phyloP scores from a whole-genome alignment of 1,140 invertebrate species.

The Patella vulgata region DNA sequence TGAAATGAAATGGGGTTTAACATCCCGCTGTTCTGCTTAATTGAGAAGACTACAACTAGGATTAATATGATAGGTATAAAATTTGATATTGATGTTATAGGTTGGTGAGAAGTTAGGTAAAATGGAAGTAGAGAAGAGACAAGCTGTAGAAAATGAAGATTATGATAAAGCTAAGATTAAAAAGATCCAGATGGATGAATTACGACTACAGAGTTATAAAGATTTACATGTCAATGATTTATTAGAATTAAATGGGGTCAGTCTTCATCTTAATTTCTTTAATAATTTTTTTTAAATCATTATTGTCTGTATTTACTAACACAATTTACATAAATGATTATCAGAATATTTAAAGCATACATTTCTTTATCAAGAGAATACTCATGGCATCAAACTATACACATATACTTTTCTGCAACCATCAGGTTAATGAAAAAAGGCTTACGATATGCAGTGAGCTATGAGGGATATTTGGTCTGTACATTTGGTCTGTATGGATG shows the following conservation, averaged over 20 bases:
- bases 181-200: slow-evolving; percentile 88
- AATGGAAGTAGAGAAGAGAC: slow-evolving; percentile 89
- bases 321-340: neutral
- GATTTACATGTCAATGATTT: slow-evolving; percentile 79
- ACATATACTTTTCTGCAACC: neutral
- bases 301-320: neutral
- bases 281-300: neutral
- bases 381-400: neutral
- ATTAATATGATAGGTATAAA: neutral
- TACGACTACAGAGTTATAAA: slow-evolving; percentile 77
- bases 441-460: no score
- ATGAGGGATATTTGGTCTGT: no score
- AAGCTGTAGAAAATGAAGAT: slow-evolving; percentile 90
- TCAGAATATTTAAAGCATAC: neutral
- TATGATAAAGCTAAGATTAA: slow-evolving; percentile 89
- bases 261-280: slow-evolving; percentile 12
- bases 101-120: slow-evolving; percentile 89
- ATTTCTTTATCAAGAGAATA: no score
- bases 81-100: no score
- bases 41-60: neutral
- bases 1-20: no score
- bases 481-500: no score
- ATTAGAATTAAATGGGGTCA: slow-evolving; percentile 75
- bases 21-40: neutral
- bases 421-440: no score